Percentiles rank a stretch among this genome's conserved stretches.
Evolutionary conservation across 2,113 vertebrate genomes (phyloP).

Genomic region (Seriola dumerili): DNA sequence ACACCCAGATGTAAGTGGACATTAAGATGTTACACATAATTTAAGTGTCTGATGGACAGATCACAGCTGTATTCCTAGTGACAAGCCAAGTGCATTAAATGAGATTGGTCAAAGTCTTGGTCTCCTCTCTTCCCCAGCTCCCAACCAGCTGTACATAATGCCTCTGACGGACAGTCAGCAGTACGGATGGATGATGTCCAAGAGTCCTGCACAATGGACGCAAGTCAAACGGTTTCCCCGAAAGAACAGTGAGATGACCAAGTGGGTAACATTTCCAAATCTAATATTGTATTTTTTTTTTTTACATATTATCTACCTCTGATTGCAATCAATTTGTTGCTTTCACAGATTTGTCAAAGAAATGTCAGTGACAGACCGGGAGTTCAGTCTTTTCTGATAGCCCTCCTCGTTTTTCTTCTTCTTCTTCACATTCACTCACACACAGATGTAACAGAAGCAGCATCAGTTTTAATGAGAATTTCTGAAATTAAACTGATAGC

Average conservation of each 20-base stretch:
- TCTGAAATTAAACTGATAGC: constrained; percentile 14
- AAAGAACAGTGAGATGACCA: constrained; percentile 85
- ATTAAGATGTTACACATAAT: background rate
- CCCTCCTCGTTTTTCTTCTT: background rate
- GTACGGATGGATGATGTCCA: constrained; percentile 84
- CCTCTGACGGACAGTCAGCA: constrained; percentile 86
- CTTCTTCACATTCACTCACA: background rate
- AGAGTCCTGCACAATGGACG: constrained; percentile 77
- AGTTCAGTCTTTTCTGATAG: constrained; percentile 80
- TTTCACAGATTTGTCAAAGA: constrained; percentile 83
- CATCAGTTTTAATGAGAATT: background rate
- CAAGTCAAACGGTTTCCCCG: constrained; percentile 69
- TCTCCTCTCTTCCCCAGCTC: constrained; percentile 72
- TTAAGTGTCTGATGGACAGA: background rate
- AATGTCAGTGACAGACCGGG: constrained; percentile 71
- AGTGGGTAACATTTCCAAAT: constrained; percentile 67
- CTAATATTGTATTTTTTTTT: background rate
- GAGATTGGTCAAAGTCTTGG: background rate
- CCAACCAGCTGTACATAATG: constrained; percentile 84
- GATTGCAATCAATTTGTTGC: constrained; percentile 12
- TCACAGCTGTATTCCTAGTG: background rate
- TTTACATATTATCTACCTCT: background rate
- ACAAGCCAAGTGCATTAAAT: background rate
- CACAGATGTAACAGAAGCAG: background rate
- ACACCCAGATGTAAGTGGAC: constrained; percentile 67